These are phyloP conservation scores for Hirtodrosophila trivittata DNA, from an alignment of 2,888 invertebrate genomes.

Conservation along the genomic window DNA sequence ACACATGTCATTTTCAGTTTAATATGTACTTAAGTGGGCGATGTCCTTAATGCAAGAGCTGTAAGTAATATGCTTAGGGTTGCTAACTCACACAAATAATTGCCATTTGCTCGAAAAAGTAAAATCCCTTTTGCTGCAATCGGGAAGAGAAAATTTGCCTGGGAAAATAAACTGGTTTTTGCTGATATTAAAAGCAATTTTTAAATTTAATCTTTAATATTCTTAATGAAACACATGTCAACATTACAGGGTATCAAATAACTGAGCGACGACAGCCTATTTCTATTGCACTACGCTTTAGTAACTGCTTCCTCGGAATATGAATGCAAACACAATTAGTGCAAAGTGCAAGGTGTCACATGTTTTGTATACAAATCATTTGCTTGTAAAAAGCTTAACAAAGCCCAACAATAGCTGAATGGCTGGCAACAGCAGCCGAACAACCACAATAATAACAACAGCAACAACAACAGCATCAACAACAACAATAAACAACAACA, in stretches of 20 bases:
- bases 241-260: too few species aligned
- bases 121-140: too few species aligned
- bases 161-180: too few species aligned
- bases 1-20: too few species aligned
- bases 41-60: too few species aligned
- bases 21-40: too few species aligned
- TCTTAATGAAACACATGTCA: too few species aligned
- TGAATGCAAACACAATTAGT: conserved; percentile 56
- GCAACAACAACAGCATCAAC: conserved; percentile 4
- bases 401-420: conserved; percentile 25
- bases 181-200: too few species aligned
- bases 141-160: too few species aligned
- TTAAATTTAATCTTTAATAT: too few species aligned
- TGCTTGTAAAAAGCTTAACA: conserved; percentile 20
- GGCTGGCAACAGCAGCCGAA: conserved; percentile 30
- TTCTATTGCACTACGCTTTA: conserved; percentile 4
- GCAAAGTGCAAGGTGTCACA: conserved; percentile 72
- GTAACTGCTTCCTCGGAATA: conserved; percentile 34
- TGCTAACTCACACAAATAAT: neutral
- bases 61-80: neutral
- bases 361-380: conserved; percentile 36
- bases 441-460: neutral
- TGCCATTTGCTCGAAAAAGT: too few species aligned
- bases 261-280: too few species aligned
- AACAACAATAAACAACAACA: neutral